phyloP scores from a whole-genome alignment of 1,140 invertebrate species.

The Dendrolimus kikuchii region DNA sequence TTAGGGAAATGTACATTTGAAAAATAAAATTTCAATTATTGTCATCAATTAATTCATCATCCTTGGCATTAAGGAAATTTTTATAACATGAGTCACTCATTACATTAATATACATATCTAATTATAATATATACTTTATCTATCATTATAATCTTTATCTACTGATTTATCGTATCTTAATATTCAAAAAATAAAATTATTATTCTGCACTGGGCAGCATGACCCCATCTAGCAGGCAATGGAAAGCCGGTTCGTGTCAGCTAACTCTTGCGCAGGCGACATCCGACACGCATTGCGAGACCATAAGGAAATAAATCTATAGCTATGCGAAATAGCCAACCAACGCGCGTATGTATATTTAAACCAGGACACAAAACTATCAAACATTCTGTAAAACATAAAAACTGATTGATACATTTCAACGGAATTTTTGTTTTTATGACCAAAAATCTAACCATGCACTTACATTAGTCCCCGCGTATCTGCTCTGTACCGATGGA shows the following conservation, averaged over 20 bases:
- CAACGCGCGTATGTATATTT: conserved; percentile 20
- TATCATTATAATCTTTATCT: too few relatives aligned
- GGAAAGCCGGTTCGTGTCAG: conserved; percentile 37
- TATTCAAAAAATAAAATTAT: too few relatives aligned
- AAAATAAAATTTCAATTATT: too few relatives aligned
- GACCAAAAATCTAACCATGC: conserved; percentile 3
- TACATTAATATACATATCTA: too few relatives aligned
- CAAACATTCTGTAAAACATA: conserved; percentile 2
- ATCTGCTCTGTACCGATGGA: conserved; percentile 40
- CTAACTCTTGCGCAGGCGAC: conserved; percentile 43
- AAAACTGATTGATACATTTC: not conserved
- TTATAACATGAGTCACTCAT: too few relatives aligned
- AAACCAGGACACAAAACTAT: conserved; percentile 24
- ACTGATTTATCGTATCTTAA: too few relatives aligned
- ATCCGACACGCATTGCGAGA: conserved; percentile 52
- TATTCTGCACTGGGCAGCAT: conserved; percentile 5
- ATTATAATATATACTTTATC: too few relatives aligned
- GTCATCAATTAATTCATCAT: too few relatives aligned
- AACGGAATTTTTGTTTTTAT: not conserved
- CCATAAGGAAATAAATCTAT: conserved; percentile 41
- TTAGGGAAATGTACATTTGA: not conserved
- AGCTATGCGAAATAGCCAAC: conserved; percentile 21
- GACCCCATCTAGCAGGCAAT: conserved; percentile 22
- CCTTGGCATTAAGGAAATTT: too few relatives aligned
- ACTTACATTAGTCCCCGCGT: conserved; percentile 54